A percentile compares a stretch with the other conserved stretches of the same genome.
Conservation (phyloP, 2,888 invertebrate species). For the Tanypteryx hageni region DNA sequence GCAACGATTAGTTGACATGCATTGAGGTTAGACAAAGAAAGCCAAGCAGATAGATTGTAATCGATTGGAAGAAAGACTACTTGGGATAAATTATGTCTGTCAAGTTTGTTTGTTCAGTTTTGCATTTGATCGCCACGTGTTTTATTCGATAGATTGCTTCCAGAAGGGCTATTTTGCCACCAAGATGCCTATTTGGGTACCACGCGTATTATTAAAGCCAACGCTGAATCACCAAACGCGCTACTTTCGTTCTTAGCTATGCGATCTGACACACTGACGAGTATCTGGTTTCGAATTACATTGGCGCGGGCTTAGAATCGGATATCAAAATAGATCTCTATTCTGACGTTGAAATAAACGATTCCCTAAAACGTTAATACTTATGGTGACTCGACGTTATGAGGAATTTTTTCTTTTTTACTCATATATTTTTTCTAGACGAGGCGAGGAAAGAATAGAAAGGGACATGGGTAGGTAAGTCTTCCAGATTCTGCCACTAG, state of each 20-base stretch:
- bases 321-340: background rate
- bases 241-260: background rate
- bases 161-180: background rate
- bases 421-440: too few relatives aligned
- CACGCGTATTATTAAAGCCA: background rate
- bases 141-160: background rate
- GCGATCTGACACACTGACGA: background rate
- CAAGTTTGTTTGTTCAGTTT: too few relatives aligned
- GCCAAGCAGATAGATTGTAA: too few relatives aligned
- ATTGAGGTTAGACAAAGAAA: background rate
- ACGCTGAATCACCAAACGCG: background rate
- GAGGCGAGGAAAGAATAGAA: too few relatives aligned
- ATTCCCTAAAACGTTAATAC: background rate
- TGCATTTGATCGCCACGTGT: background rate
- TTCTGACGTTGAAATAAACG: background rate
- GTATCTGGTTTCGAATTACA: background rate
- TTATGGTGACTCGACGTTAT: background rate
- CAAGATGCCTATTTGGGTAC: background rate
- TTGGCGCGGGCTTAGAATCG: background rate
- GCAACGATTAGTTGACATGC: background rate
- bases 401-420: background rate
- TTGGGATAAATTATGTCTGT: too few relatives aligned
- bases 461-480: background rate
- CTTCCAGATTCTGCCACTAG: background rate
- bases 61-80: too few relatives aligned